A percentile compares a stretch with the other conserved stretches of the same genome.
Evolutionary conservation across 2,113 vertebrate species (phyloP).

Genomic region (Meleagris gallopavo): DNA sequence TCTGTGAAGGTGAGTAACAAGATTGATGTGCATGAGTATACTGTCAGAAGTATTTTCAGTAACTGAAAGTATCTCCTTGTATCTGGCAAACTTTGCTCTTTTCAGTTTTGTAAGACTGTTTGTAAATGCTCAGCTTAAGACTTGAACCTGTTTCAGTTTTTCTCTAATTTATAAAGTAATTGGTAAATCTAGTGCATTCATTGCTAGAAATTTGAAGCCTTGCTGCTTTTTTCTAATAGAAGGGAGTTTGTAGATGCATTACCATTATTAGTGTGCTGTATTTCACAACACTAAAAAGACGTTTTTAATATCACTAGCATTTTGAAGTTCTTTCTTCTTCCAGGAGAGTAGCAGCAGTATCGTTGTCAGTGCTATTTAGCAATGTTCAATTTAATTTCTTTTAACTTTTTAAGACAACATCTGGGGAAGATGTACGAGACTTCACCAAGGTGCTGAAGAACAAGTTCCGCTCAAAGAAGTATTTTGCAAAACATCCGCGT

Average conservation of each 20-base stretch:
- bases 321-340: not conserved
- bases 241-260: not conserved
- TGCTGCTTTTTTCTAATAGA: not conserved
- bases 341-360: not conserved
- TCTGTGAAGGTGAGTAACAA: not conserved
- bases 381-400: conserved; percentile 11
- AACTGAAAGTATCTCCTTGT: not conserved
- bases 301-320: not conserved
- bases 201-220: not conserved
- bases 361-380: not conserved
- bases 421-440: conserved; percentile 96
- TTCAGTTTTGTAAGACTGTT: not conserved
- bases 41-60: not conserved
- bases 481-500: conserved; percentile 96
- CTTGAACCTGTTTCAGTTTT: not conserved
- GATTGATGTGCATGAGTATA: not conserved
- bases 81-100: not conserved
- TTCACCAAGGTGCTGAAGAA: conserved; percentile 99
- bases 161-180: not conserved
- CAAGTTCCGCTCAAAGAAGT: conserved; percentile 98
- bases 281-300: not conserved
- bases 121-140: not conserved
- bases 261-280: rapidly evolving
- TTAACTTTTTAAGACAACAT: conserved; percentile 87
- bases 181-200: not conserved